phyloP scores from a whole-genome alignment of 2,113 vertebrate genomes.

The Pluvianellus socialis region DNA sequence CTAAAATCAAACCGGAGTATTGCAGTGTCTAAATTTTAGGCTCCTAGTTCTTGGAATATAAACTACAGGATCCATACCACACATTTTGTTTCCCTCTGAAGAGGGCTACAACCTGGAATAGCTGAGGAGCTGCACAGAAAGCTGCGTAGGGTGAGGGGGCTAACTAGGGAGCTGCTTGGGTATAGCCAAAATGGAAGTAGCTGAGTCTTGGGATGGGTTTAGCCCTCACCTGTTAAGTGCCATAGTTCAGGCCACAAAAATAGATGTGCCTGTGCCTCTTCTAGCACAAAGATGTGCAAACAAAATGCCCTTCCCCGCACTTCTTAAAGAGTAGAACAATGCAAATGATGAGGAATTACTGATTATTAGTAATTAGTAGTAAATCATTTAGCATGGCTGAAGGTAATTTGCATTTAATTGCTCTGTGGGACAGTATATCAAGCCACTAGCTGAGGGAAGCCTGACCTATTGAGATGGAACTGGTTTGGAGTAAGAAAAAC shows the following conservation, averaged over 20 bases:
- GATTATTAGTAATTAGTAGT: too few species aligned
- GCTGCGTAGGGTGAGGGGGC: fast-evolving
- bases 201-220: neutral
- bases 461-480: neutral
- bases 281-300: neutral
- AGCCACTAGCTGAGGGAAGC: neutral
- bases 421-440: neutral
- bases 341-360: neutral
- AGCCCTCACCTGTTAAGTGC: neutral
- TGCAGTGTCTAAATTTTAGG: neutral
- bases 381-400: neutral
- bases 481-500: neutral
- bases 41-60: neutral
- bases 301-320: neutral
- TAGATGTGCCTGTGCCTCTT: neutral
- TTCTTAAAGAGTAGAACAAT: neutral
- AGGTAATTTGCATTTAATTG: neutral
- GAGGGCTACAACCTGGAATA: neutral
- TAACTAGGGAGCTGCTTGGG: fast-evolving
- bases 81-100: neutral
- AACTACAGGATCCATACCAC: fast-evolving
- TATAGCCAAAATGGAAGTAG: neutral
- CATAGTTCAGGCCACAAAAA: neutral
- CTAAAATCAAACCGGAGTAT: neutral
- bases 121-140: neutral